Percentiles rank a stretch among this genome's conserved stretches.
Conservation (phyloP, 1,140 invertebrate genomes). For the Platorchestia sp. region DNA sequence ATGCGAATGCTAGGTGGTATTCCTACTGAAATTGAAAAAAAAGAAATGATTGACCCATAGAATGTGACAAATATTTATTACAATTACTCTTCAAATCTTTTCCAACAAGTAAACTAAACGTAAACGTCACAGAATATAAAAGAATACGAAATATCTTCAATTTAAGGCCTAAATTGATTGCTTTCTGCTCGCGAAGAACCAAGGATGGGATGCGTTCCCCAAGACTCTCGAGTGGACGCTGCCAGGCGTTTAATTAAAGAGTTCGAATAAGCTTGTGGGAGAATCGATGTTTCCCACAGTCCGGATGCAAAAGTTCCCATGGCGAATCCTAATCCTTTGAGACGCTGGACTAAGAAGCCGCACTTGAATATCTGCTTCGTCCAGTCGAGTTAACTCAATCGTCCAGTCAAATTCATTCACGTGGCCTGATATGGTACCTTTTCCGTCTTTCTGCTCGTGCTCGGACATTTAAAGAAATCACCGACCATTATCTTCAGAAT, state of each 20-base stretch:
- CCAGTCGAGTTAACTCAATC: background rate
- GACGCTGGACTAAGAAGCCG: background rate
- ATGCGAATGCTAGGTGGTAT: background rate
- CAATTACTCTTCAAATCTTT: background rate
- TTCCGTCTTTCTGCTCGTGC: background rate
- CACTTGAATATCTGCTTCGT: background rate
- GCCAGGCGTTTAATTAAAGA: constrained; percentile 11
- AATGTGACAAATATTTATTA: background rate
- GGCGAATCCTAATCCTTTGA: background rate
- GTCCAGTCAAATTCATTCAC: background rate
- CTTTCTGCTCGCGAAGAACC: background rate
- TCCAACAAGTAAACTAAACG: background rate
- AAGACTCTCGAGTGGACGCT: background rate
- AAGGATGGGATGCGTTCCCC: background rate
- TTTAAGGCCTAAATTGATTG: background rate
- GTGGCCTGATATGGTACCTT: background rate
- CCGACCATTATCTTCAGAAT: background rate
- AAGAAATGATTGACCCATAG: background rate
- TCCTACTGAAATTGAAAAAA: background rate
- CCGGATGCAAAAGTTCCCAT: background rate
- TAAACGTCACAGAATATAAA: background rate
- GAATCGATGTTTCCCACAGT: background rate
- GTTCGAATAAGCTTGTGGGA: constrained; percentile 3
- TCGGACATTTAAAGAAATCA: background rate
- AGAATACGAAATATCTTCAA: background rate